Conservation (phyloP, 37 sponge, comb jelly and placozoan species). For the Axinella damicornis region DNA sequence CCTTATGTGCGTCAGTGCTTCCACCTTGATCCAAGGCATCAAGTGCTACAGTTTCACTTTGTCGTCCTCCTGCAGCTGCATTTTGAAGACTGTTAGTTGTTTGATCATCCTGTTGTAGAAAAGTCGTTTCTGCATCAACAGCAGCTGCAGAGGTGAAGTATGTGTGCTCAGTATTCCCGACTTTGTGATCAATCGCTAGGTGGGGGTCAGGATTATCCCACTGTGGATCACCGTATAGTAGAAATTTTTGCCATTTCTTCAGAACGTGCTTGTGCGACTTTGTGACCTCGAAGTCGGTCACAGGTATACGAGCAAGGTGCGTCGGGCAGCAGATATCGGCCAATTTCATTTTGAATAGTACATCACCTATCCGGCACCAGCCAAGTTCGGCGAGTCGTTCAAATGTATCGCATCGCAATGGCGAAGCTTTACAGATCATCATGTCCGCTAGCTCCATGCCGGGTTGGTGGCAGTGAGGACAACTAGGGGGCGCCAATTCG, state of each 20-base stretch:
- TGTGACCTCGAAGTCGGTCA: conserved; percentile 24
- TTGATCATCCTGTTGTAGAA: too few relatives aligned
- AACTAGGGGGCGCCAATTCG: background rate
- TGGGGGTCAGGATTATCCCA: conserved; percentile 18
- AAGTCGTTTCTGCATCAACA: too few relatives aligned
- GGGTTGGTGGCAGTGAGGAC: conserved; percentile 43
- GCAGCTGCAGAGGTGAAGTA: too few relatives aligned
- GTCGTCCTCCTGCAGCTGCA: too few relatives aligned
- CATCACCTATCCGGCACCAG: conserved; percentile 61
- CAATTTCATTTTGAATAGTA: conserved; percentile 18
- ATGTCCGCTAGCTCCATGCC: conserved; percentile 6
- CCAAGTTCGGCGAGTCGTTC: conserved; percentile 24
- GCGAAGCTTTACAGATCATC: conserved; percentile 9
- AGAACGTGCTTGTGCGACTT: conserved; percentile 34
- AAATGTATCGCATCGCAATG: conserved; percentile 6
- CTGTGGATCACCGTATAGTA: conserved; percentile 32
- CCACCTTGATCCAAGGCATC: too few relatives aligned
- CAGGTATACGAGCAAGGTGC: conserved; percentile 3
- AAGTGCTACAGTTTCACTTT: too few relatives aligned
- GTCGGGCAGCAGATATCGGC: conserved; percentile 43
- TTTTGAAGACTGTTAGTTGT: too few relatives aligned
- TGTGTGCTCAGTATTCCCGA: too few relatives aligned
- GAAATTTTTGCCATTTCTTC: conserved; percentile 20
- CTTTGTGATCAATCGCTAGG: too few relatives aligned
- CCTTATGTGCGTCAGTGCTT: too few relatives aligned